A percentile compares a stretch with the other conserved stretches of the same genome.
Conservation (phyloP, 2,888 invertebrate genomes). For the Mythimna lalbum region DNA sequence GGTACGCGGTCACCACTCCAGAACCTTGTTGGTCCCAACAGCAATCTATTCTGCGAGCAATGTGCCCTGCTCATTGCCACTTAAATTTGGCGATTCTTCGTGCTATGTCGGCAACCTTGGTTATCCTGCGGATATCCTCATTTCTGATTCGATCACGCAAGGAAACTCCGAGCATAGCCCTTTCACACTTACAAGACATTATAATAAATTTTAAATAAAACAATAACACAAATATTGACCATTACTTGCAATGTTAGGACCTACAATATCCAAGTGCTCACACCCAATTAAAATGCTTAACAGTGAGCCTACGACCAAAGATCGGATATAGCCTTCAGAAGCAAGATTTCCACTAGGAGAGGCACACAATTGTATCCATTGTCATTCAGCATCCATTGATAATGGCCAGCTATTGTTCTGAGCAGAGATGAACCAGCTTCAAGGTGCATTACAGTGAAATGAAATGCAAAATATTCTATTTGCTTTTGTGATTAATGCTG, state of each 20-base stretch:
- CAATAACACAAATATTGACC: too few species aligned
- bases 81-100: too few species aligned
- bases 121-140: too few species aligned
- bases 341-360: slow-evolving; percentile 51
- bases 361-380: slow-evolving; percentile 47
- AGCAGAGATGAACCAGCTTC: slow-evolving; percentile 29
- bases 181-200: too few species aligned
- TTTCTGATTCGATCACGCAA: too few species aligned
- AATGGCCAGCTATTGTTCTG: slow-evolving; percentile 42
- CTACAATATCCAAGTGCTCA: neutral
- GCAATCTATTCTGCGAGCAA: too few species aligned
- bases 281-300: neutral
- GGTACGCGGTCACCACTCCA: too few species aligned
- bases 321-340: slow-evolving; percentile 39
- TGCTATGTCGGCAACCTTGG: too few species aligned
- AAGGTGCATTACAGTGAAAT: slow-evolving; percentile 40
- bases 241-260: neutral
- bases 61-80: too few species aligned
- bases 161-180: too few species aligned
- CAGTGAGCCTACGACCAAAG: slow-evolving; percentile 12
- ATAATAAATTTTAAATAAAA: too few species aligned
- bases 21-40: too few species aligned
- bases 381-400: slow-evolving; percentile 48
- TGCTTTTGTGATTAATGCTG: slow-evolving; percentile 19
- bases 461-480: slow-evolving; percentile 51